A percentile compares a stretch with the other conserved stretches of the same genome.
These are phyloP conservation scores for Catharus fuscescens DNA, from an alignment of 2,113 vertebrate genomes.

Conservation along the genomic window DNA sequence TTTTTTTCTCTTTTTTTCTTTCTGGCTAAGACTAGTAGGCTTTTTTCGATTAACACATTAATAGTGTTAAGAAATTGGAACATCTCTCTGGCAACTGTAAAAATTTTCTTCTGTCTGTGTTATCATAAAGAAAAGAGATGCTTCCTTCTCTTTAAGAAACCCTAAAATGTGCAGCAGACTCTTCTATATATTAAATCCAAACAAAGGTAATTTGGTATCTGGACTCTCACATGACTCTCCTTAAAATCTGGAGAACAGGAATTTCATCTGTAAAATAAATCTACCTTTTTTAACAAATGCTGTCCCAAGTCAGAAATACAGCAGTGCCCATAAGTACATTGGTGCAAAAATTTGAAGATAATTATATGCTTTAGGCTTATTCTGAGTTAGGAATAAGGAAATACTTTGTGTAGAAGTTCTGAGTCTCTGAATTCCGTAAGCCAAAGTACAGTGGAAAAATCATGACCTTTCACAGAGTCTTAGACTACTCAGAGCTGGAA, in stretches of 20 bases:
- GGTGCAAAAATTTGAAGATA: neutral
- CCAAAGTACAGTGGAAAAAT: neutral
- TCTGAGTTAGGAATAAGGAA: neutral
- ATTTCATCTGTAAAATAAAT: neutral
- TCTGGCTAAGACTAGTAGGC: accelerated
- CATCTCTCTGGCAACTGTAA: neutral
- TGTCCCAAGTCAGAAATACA: neutral
- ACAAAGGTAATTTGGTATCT: neutral
- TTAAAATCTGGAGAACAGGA: neutral
- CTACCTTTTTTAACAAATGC: neutral
- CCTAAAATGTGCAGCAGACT: neutral
- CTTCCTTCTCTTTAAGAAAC: neutral
- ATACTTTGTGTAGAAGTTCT: neutral
- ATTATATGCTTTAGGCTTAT: neutral
- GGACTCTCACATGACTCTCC: neutral
- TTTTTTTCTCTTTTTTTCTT: neutral
- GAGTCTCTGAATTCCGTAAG: neutral
- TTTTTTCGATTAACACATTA: neutral
- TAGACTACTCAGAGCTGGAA: neutral
- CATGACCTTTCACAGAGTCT: neutral
- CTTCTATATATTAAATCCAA: neutral
- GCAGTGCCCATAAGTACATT: neutral
- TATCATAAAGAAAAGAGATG: neutral
- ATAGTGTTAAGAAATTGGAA: neutral
- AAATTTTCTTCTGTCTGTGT: neutral